Evolutionary conservation across 2,113 vertebrate genomes (phyloP).

Genomic region (Cinclus cinclus): DNA sequence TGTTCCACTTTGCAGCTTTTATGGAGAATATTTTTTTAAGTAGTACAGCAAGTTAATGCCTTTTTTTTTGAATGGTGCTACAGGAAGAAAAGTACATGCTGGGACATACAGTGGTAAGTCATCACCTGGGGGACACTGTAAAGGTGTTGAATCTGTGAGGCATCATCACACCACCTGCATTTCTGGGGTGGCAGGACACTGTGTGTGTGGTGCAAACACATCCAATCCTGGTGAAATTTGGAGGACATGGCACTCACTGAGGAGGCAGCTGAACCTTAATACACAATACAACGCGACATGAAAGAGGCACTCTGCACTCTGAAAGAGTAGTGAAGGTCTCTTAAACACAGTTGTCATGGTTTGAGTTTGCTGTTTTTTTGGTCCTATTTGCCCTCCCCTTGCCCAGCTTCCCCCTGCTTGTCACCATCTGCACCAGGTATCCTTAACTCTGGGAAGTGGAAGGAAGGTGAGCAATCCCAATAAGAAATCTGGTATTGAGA

Average conservation of each 20-base stretch:
- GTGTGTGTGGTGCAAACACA: neutral
- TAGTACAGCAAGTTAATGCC: neutral
- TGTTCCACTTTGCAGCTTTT: neutral
- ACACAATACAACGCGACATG: fast-evolving
- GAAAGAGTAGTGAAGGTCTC: neutral
- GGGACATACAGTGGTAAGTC: neutral
- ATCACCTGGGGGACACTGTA: neutral
- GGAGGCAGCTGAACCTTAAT: neutral
- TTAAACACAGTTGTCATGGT: neutral
- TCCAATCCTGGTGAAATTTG: neutral
- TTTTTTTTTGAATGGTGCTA: neutral
- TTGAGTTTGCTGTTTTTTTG: neutral
- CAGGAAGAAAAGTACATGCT: neutral
- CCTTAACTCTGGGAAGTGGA: neutral
- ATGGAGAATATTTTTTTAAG: neutral
- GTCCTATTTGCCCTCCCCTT: neutral
- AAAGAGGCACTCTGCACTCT: neutral
- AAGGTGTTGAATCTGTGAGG: too few relatives aligned
- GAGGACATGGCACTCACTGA: neutral
- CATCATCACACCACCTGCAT: neutral
- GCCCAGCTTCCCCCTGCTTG: neutral
- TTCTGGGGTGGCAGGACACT: neutral
- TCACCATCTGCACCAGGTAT: neutral
- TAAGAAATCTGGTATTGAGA: neutral
- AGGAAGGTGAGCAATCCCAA: neutral